Evolutionary conservation across 2,888 invertebrate genomes (phyloP).

Genomic region (Thecophora atra): DNA sequence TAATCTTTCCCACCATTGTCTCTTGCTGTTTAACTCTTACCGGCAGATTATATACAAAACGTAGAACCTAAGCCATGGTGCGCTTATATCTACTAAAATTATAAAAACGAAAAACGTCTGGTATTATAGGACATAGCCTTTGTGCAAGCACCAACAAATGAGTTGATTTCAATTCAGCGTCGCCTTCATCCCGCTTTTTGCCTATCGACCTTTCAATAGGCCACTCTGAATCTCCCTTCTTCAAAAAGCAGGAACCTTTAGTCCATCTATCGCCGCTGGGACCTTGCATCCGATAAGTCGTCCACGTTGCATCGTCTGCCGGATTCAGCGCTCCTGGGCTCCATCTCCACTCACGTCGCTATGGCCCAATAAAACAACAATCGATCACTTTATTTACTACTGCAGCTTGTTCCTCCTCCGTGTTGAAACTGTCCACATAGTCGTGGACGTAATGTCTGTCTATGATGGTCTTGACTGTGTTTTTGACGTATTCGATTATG

Average conservation of each 20-base stretch:
- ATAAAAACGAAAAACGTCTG: background rate
- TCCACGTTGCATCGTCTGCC: slow-evolving; percentile 35
- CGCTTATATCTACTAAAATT: background rate
- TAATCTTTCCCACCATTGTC: background rate
- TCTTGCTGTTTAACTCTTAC: background rate
- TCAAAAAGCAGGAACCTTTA: slow-evolving; percentile 31
- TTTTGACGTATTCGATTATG: slow-evolving; percentile 40
- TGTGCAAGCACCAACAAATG: background rate
- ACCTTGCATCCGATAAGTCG: background rate
- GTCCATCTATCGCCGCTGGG: slow-evolving; percentile 27
- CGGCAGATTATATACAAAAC: background rate
- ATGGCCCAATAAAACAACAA: slow-evolving; percentile 33
- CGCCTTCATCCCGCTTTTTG: background rate
- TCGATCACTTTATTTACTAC: slow-evolving; percentile 36
- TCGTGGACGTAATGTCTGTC: slow-evolving; percentile 43
- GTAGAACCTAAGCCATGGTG: background rate
- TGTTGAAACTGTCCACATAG: slow-evolving; percentile 41
- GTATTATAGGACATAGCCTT: background rate
- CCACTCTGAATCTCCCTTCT: slow-evolving; percentile 1
- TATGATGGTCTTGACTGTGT: slow-evolving; percentile 39
- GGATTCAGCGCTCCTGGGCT: slow-evolving; percentile 32
- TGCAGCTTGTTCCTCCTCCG: slow-evolving; percentile 36
- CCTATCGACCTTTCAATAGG: background rate
- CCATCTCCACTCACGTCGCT: slow-evolving; percentile 36
- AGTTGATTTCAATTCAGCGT: background rate